phyloP scores from a whole-genome alignment of 35 echinoderm and acorn worm species.

The Ophiothrix spiculata region DNA sequence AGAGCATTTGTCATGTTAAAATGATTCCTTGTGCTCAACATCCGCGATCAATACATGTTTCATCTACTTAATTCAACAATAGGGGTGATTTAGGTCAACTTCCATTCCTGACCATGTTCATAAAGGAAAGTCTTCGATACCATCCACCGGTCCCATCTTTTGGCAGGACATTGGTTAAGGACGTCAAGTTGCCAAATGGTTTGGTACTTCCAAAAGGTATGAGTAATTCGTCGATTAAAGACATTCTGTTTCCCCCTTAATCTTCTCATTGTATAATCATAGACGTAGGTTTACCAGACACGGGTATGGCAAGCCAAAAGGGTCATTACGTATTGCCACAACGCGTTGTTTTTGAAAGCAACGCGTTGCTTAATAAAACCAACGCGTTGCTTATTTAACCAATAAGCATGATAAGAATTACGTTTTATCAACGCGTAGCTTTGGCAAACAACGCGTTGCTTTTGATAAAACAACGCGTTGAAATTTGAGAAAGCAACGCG shows the following conservation, averaged over 20 bases:
- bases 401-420: no score
- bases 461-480: no score
- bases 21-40: not conserved
- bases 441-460: no score
- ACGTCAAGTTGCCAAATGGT: slow-evolving; percentile 11
- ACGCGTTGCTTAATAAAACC: not conserved
- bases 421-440: no score
- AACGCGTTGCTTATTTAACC: not conserved
- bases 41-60: not conserved
- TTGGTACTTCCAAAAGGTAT: slow-evolving; percentile 7
- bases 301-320: no score
- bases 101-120: not conserved
- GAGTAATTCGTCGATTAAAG: no score
- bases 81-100: slow-evolving; percentile 14
- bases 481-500: no score
- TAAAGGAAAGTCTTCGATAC: slow-evolving; percentile 36
- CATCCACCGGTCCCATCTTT: slow-evolving; percentile 9
- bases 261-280: no score
- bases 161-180: not conserved
- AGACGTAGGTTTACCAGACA: not conserved
- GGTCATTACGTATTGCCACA: not conserved
- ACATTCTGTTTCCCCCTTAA: not conserved
- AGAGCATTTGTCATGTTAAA: not conserved
- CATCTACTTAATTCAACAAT: no score
- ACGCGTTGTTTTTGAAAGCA: not conserved